Evolutionary conservation across 2,888 invertebrate genomes (phyloP), one percentile per base, ranked within the genome.

Genomic region (Apodemia zela): DNA sequence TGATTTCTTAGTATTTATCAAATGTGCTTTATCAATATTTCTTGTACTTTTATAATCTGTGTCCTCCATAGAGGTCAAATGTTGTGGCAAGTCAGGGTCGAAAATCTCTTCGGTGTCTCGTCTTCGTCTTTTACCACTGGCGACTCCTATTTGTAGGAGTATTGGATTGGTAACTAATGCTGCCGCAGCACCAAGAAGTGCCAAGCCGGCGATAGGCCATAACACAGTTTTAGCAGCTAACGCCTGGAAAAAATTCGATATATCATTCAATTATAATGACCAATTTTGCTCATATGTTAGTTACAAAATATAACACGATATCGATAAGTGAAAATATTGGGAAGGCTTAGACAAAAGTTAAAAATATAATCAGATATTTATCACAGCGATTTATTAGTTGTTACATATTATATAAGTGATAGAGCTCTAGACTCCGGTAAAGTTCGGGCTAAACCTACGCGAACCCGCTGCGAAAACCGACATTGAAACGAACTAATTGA

Each of bases 141-240:
- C 90, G 0, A 96, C 95, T 33, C 96, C 96, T 57, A 97, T 92
- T 80, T 96, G 96, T 47, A 97, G 82, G 15, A 97, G 92, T 62
- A 96, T 92, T 5, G 97, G 97, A 84, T 96, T 96, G 71, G 93
- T 93, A 63, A 96, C 95, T 65, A 96, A 87, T 17, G 96, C 94
- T 25, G 96, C 96, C 1, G 96, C 96, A 38, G 96, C 96, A 47
- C 96, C 96, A 60, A 96, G 84, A n/a, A 97, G 90, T 0, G 96
- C 96, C 58, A 96, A 94, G 25, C 96, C 96, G 49, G 96, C 96
- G 69, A 97, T 82, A 0, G 96, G 96, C 78, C 95, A 93, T 60
- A 95, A 81, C 49, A 95, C 82, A 57, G 94, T 92, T 83, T 94
- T 94, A 38, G 94, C 82, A 45, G 93, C 94, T 59, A 94, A 79